Base-by-base conservation (phyloP, 2,113 vertebrate species). In the Syrmaticus mikado region DNA sequence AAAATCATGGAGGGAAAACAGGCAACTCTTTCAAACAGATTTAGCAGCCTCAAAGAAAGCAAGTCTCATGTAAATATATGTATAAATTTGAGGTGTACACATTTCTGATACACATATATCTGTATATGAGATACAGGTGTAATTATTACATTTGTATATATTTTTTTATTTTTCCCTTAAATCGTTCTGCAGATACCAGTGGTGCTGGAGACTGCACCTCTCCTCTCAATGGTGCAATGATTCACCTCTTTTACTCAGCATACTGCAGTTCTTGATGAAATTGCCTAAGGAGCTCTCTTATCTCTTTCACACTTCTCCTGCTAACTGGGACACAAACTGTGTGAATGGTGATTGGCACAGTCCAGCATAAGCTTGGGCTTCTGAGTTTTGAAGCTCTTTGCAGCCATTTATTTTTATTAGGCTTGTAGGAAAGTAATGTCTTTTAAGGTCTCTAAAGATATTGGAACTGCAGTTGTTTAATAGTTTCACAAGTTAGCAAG, bases 61-160 rank as follows among this genome's bases (percentile, higher is more conserved):
- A 80, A 76, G 9, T 16, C 12, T 73, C 16, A 65, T 68, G 91
- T 83, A 86, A 76, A 65, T 66, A 14, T 27, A 5, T 28, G 3
- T 66, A 45, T n/a, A 58, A 58, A 28, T 38, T 78, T 80, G 14
- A 85, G 28, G 41, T 46, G 25, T 21, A 34, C 38, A 25, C 41
- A 34, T 1, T 71, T 62, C 34, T 76, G n/a, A 64, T 58, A 55
- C 1, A 4, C 16, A 36, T 64, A 30, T 14, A 9, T 28, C 8
- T 12, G 15, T 25, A n/a, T 88, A 38, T 52, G 57, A n/a, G 20
- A 46, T 16, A n/a, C 15, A 55, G 27, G 21, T 13, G 43, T 4
- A 32, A 1, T 6, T 3, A 27, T 18, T 40, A 2, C 48, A 14
- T 46, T 8, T 34, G 53, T 25, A 32, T 2, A 1, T 41, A 78